Percentiles rank a stretch among this genome's conserved stretches.
Evolutionary conservation across 2,888 invertebrate genomes (phyloP).

Genomic region (Meteorus cinctellus): DNA sequence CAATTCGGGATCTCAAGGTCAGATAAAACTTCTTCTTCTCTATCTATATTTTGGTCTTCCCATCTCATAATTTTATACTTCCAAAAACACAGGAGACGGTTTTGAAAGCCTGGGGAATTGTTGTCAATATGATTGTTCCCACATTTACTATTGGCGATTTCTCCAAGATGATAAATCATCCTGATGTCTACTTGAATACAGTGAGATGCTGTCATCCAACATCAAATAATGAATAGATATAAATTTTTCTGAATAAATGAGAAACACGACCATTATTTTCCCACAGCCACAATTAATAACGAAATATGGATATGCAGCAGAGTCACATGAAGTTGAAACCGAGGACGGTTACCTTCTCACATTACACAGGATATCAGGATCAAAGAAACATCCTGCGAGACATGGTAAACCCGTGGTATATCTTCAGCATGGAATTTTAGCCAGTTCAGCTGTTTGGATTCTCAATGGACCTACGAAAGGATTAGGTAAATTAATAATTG

Average conservation of each 20-base stretch:
- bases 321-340: constrained; percentile 59
- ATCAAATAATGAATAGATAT: neutral
- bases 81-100: constrained; percentile 57
- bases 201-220: constrained; percentile 47
- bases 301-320: constrained; percentile 61
- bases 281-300: constrained; percentile 59
- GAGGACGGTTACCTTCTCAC: constrained; percentile 63
- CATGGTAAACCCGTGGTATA: constrained; percentile 60
- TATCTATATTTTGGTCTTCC: neutral
- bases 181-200: constrained; percentile 62
- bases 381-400: constrained; percentile 49
- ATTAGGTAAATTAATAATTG: constrained; percentile 48
- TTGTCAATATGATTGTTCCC: constrained; percentile 57
- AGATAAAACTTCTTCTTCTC: neutral
- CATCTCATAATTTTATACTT: constrained; percentile 16
- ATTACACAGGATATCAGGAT: constrained; percentile 60
- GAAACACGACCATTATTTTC: constrained; percentile 8
- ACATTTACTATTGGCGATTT: constrained; percentile 61
- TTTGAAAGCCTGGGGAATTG: constrained; percentile 60
- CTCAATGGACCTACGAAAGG: constrained; percentile 62
- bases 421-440: constrained; percentile 63
- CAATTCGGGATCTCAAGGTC: constrained; percentile 59
- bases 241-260: neutral
- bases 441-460: constrained; percentile 63
- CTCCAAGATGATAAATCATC: constrained; percentile 63